Conservation (phyloP, 2,113 vertebrate species). For the Peromyscus californicus region DNA sequence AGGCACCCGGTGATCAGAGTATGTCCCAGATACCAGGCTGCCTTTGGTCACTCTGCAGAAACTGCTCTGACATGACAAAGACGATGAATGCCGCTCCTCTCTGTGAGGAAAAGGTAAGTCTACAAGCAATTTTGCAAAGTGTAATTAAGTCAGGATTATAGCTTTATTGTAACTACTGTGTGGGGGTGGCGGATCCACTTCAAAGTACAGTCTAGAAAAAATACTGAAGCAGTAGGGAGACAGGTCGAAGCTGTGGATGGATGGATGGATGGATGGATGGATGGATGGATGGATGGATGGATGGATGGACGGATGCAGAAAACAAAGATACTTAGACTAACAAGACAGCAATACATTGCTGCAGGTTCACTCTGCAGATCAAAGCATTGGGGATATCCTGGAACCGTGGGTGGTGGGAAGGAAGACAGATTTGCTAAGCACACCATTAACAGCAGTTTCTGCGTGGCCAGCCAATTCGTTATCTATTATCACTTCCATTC, state of each 20-base stretch:
- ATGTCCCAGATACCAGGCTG: neutral
- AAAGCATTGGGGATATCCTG: neutral
- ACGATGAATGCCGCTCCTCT: neutral
- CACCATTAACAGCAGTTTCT: neutral
- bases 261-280: no score
- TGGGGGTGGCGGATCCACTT: neutral
- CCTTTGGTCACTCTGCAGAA: neutral
- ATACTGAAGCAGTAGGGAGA: neutral
- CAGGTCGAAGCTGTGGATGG: neutral
- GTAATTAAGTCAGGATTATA: neutral
- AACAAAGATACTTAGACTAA: neutral
- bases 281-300: no score
- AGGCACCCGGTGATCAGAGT: neutral
- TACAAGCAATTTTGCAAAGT: conserved; percentile 10
- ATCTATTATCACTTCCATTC: neutral
- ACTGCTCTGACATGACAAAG: neutral
- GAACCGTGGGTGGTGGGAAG: neutral
- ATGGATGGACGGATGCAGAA: neutral
- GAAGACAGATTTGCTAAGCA: neutral
- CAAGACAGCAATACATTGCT: neutral
- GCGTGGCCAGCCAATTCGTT: neutral
- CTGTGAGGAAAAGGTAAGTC: neutral
- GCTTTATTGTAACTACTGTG: conserved; percentile 21
- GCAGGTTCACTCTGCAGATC: neutral
- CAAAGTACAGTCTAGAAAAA: conserved; percentile 5